Base-by-base conservation (phyloP, 2,113 vertebrate genomes). In the Zootoca vivipara region DNA sequence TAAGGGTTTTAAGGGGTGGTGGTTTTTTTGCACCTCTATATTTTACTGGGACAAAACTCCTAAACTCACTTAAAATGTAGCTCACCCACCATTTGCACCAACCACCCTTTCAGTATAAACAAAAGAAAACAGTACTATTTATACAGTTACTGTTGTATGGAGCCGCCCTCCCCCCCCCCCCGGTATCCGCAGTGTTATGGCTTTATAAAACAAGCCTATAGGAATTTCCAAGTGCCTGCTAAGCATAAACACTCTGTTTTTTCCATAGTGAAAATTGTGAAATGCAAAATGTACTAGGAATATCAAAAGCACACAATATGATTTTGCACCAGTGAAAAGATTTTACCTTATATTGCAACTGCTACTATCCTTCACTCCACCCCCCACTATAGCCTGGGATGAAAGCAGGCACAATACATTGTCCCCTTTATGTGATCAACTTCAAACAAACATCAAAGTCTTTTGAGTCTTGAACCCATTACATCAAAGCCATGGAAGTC, bases 401-500 rank as follows among this genome's bases (percentile, higher is more conserved):
- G 97, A 97, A 97, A 97, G 95, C 94, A 93, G 93, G 95, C 94
- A 97, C 96, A 97, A 96, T 96, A 96, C 95, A 96, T 96, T 96
- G 96, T 95, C 95, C 95, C 92, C 95, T 93, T 92, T 91, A 89
- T 87, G 95, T 93, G 96, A 92, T 90, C 92, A 93, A 95, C 95
- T 95, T 96, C 96, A 96, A 96, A 96, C 86, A 92, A 91, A 87
- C 93, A 91, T 91, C 87, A 91, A 95, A 95, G 93, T 92, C 93
- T 94, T 95, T 95, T 95, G 92, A 93, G 92, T 95, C 95, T 91
- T 93, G 92, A 94, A 95, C 95, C 95, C 95, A 89, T 89, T 89
- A 96, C 97, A 98, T 98, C 97, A 98, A 98, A 97, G 94, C 92
- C 91, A 93, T 95, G 92, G 92, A 95, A 96, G 92, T 96, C 97